These are phyloP conservation scores for Pagrus major DNA, from an alignment of 2,113 vertebrate species.

Conservation along the genomic window DNA sequence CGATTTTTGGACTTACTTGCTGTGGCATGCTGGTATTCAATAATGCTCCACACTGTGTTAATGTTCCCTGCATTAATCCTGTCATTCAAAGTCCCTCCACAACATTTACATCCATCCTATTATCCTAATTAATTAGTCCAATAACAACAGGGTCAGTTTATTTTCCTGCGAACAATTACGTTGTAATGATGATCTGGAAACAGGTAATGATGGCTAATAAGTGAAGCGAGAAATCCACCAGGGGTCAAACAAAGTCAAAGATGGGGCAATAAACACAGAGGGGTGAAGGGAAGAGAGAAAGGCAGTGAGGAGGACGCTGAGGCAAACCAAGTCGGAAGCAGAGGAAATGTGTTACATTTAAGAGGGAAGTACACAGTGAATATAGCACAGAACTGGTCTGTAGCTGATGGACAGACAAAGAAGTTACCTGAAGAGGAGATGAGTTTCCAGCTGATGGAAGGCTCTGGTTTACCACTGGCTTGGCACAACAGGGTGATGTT, in stretches of 20 bases:
- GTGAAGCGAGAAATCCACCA: constrained; percentile 47
- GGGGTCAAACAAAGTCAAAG: constrained; percentile 68
- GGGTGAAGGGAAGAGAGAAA: neutral
- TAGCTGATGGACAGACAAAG: neutral
- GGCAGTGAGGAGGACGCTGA: neutral
- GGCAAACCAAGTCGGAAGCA: neutral
- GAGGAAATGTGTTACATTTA: neutral
- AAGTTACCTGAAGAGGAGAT: constrained; percentile 80
- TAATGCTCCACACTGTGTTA: constrained; percentile 24
- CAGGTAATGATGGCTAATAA: constrained; percentile 69
- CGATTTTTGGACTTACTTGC: constrained; percentile 19
- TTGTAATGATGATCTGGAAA: constrained; percentile 63
- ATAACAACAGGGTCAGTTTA: constrained; percentile 64
- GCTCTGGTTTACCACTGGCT: constrained; percentile 86
- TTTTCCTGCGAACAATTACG: constrained; percentile 61
- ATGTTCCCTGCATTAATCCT: constrained; percentile 44
- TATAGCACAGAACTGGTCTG: neutral
- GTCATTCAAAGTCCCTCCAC: constrained; percentile 61
- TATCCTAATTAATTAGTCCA: constrained; percentile 75
- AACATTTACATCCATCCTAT: constrained; percentile 69
- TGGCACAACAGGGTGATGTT: constrained; percentile 86
- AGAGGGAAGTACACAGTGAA: neutral
- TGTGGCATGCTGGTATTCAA: neutral
- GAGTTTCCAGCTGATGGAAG: constrained; percentile 84
- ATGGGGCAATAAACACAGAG: constrained; percentile 41